A percentile compares a stretch with the other conserved stretches of the same genome.
These are phyloP conservation scores for Coendou prehensilis DNA, from an alignment of 2,797 vertebrate genomes.

Conservation along the genomic window DNA sequence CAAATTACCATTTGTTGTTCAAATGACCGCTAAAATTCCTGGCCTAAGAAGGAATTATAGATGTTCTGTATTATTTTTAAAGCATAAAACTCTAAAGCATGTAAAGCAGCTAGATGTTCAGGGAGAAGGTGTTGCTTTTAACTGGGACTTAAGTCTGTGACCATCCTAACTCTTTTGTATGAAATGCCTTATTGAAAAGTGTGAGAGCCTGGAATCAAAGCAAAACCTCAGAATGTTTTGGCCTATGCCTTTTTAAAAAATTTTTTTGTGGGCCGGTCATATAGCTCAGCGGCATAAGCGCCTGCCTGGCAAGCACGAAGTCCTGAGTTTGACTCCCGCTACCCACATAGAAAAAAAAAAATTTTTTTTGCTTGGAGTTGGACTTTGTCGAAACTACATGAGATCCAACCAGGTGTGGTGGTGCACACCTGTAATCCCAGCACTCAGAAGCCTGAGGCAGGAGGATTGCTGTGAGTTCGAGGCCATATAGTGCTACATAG, in stretches of 20 bases:
- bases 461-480: background rate
- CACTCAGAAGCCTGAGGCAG: background rate
- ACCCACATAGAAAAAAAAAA: background rate
- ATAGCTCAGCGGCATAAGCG: too few species aligned
- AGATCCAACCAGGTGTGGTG: background rate
- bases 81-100: slow-evolving; percentile 16
- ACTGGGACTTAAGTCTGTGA: background rate
- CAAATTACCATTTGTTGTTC: background rate
- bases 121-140: background rate
- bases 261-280: background rate
- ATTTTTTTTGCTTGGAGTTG: background rate
- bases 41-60: background rate
- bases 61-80: slow-evolving; percentile 38
- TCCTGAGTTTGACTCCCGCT: too few species aligned
- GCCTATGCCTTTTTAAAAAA: background rate
- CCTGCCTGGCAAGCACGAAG: too few species aligned
- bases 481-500: background rate
- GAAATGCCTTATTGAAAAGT: background rate
- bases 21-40: background rate
- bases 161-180: background rate
- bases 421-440: background rate
- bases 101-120: background rate
- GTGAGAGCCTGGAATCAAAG: background rate
- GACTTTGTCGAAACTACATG: background rate
- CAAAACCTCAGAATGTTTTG: background rate